A percentile compares a stretch with the other conserved stretches of the same genome.
phyloP scores from a whole-genome alignment of 1,140 invertebrate species.

The Neodiprion lecontei region DNA sequence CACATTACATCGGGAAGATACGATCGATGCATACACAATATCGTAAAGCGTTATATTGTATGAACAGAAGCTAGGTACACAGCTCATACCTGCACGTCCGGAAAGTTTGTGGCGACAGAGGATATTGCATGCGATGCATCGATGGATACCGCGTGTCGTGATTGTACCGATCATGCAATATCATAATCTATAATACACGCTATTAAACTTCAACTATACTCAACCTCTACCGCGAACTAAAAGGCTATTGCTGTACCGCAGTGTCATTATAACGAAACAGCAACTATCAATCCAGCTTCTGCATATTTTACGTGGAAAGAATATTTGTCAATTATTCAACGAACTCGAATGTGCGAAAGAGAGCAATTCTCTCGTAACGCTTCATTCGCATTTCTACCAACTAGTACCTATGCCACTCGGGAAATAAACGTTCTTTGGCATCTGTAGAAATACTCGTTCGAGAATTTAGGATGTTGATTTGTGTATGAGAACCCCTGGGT shows the following conservation, averaged over 20 bases:
- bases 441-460: not conserved
- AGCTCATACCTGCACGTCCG: no score
- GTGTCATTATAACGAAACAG: conserved; percentile 8
- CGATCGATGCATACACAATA: no score
- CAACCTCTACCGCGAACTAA: conserved; percentile 6
- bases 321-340: not conserved
- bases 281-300: not conserved
- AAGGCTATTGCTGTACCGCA: conserved; percentile 14
- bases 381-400: not conserved
- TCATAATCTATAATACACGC: conserved; percentile 56
- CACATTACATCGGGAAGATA: no score
- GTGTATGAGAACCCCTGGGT: conserved; percentile 32
- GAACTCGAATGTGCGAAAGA: not conserved
- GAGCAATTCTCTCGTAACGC: not conserved
- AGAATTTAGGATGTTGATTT: not conserved
- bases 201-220: conserved; percentile 43
- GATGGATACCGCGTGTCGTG: conserved; percentile 47
- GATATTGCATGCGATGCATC: conserved; percentile 49
- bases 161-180: conserved; percentile 58
- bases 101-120: conserved; percentile 5
- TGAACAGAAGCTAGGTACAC: no score
- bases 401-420: not conserved
- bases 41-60: no score
- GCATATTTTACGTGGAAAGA: no score
- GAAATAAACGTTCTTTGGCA: not conserved